These are phyloP conservation scores for Dasyurus viverrinus DNA, from an alignment of 2,113 vertebrate species.

Conservation along the genomic window DNA sequence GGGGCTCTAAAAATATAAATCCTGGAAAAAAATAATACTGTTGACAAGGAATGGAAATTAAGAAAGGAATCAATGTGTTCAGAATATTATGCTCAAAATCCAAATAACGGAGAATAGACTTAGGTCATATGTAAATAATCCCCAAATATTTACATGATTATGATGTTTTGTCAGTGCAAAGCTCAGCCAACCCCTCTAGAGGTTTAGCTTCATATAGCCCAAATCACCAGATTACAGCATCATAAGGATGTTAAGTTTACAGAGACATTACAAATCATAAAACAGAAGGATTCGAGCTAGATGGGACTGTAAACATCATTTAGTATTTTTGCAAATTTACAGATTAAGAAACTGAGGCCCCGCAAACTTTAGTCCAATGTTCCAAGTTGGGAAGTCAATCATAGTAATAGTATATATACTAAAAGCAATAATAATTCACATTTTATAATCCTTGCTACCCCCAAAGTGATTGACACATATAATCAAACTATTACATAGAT, in stretches of 20 bases:
- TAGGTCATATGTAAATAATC: conserved; percentile 39
- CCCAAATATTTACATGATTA: conserved; percentile 46
- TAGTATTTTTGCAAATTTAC: background rate
- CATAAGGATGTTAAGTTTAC: background rate
- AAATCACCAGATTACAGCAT: conserved; percentile 8
- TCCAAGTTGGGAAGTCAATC: background rate
- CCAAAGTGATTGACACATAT: background rate
- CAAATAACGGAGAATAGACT: conserved; percentile 41
- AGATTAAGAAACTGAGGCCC: background rate
- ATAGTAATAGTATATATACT: background rate
- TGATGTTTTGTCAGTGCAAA: conserved; percentile 38
- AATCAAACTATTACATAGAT: background rate
- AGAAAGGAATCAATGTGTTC: conserved; percentile 54
- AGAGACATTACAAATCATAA: background rate
- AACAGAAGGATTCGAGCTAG: background rate
- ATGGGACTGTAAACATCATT: background rate
- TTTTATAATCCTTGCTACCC: background rate
- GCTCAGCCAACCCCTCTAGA: background rate
- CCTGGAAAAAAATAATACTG: conserved; percentile 31
- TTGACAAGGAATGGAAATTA: conserved; percentile 37
- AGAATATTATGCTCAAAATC: conserved; percentile 57
- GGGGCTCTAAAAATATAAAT: conserved; percentile 25
- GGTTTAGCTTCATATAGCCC: conserved; percentile 20
- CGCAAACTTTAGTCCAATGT: background rate
- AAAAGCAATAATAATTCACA: background rate